Evolutionary conservation across 2,797 vertebrate genomes (phyloP).

Genomic region (Lepidocolaptes lacrymiger): DNA sequence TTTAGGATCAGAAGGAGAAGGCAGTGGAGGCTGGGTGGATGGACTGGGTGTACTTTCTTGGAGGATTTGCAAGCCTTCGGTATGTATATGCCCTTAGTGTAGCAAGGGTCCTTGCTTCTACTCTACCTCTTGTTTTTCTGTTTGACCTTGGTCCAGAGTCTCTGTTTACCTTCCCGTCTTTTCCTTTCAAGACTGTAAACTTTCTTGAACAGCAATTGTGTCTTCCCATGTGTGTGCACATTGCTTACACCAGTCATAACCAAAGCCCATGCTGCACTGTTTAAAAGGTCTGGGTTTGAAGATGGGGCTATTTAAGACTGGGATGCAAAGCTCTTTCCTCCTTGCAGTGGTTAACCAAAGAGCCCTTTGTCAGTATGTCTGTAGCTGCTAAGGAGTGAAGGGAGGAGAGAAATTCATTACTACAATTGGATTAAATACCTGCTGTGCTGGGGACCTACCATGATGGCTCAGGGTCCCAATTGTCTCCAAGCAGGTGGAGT

Average conservation of each 20-base stretch:
- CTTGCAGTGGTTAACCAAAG: not conserved
- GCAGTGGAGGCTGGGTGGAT: not conserved
- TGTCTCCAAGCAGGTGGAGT: not conserved
- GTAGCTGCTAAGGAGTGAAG: not conserved
- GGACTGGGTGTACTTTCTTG: not conserved
- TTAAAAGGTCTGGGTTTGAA: not conserved
- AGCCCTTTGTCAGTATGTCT: not conserved
- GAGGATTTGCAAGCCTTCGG: not conserved
- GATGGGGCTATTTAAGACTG: not conserved
- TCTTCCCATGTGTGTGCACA: not conserved
- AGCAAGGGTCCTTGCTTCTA: not conserved
- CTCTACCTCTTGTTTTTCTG: not conserved
- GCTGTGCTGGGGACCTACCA: slow-evolving; percentile 9
- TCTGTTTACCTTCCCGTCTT: not conserved
- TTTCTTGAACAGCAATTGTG: not conserved
- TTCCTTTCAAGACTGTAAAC: not conserved
- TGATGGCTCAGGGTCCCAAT: not conserved
- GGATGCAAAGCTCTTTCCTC: not conserved
- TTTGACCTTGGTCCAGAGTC: not conserved
- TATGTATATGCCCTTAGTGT: not conserved
- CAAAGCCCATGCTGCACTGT: not conserved
- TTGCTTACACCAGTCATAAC: not conserved
- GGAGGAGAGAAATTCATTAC: not conserved
- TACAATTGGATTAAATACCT: not conserved
- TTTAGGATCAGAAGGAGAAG: not conserved